Conservation (phyloP, 2,888 invertebrate genomes). For the Litoditis marina region DNA sequence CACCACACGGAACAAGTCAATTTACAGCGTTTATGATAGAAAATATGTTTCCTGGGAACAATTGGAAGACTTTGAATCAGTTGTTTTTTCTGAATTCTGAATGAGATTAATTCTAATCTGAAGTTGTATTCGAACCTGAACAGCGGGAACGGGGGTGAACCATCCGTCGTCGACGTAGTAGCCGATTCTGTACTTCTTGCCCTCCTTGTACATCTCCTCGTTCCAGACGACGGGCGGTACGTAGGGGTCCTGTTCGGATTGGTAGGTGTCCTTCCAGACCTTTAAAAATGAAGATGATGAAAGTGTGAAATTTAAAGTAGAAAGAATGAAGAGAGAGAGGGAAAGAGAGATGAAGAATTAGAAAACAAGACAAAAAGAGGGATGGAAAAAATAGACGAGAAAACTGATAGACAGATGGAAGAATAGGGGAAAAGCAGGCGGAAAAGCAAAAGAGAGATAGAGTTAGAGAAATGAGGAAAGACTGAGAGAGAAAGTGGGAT, state of each 20-base stretch:
- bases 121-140: conserved; percentile 25
- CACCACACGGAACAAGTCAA: too few species aligned
- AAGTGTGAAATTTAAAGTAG: not conserved
- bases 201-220: conserved; percentile 30
- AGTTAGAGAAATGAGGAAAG: too few species aligned
- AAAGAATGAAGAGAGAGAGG: too few species aligned
- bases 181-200: conserved; percentile 33
- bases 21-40: too few species aligned
- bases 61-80: too few species aligned
- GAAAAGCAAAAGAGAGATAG: not conserved
- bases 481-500: too few species aligned
- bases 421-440: not conserved
- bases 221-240: conserved; percentile 50
- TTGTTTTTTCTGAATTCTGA: too few species aligned
- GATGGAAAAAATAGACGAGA: not conserved
- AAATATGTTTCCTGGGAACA: too few species aligned
- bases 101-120: too few species aligned
- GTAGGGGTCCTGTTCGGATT: conserved; percentile 45
- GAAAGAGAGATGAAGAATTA: too few species aligned
- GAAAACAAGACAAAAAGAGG: too few species aligned
- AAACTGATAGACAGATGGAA: not conserved
- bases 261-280: conserved; percentile 42
- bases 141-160: conserved; percentile 50
- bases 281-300: not conserved
- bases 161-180: conserved; percentile 54